phyloP scores from a whole-genome alignment of 2,113 vertebrate species.

The Podilymbus podiceps region DNA sequence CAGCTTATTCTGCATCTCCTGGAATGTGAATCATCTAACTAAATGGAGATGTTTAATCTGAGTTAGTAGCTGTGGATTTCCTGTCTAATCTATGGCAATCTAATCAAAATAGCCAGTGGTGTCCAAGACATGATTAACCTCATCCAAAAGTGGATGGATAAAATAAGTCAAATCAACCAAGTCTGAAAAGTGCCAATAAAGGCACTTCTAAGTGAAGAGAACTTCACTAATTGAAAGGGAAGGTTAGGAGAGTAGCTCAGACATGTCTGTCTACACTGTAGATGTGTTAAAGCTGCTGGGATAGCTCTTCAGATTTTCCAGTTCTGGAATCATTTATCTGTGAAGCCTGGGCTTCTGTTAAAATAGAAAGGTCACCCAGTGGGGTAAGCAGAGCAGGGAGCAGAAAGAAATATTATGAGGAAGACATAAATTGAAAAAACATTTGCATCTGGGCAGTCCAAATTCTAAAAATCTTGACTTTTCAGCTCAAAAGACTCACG shows the following conservation, averaged over 20 bases:
- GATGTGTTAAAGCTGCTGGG: not conserved
- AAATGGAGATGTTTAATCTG: not conserved
- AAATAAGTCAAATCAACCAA: not conserved
- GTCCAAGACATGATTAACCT: not conserved
- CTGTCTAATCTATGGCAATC: not conserved
- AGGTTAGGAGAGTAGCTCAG: not conserved
- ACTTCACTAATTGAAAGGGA: not conserved
- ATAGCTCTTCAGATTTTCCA: not conserved
- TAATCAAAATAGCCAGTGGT: not conserved
- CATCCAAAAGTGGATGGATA: not conserved
- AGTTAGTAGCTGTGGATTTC: not conserved
- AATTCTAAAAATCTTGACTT: not conserved
- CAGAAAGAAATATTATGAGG: not conserved
- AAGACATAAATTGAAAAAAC: not conserved
- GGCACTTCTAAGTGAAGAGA: not conserved
- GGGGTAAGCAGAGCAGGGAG: not conserved
- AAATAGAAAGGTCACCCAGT: not conserved
- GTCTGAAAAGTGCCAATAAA: not conserved
- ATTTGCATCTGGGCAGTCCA: not conserved
- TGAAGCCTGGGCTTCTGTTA: not conserved
- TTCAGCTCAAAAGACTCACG: not conserved
- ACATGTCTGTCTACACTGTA: not conserved
- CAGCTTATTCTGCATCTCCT: not conserved
- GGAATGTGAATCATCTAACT: not conserved
- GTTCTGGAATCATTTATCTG: not conserved